These are phyloP conservation scores for Neolamprologus hecqui DNA, from an alignment of 2,113 vertebrate species.

Conservation along the genomic window DNA sequence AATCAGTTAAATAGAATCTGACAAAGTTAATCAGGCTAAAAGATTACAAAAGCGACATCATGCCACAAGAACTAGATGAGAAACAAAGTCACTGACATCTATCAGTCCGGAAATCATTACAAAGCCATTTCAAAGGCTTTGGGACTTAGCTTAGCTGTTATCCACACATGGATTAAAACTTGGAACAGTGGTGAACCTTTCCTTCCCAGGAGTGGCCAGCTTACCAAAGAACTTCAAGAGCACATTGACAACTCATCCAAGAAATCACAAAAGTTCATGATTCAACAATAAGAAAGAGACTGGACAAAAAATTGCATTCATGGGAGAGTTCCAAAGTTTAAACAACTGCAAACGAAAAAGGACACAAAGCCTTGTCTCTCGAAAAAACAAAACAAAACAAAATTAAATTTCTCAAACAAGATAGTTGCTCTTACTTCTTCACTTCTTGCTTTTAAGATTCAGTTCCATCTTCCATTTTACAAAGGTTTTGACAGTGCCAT, in stretches of 20 bases:
- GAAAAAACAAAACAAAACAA: not conserved
- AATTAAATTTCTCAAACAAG: not conserved
- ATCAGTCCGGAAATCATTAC: too few species aligned
- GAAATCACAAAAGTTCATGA: not conserved
- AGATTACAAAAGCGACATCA: too few species aligned
- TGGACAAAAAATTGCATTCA: not conserved
- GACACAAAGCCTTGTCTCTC: not conserved
- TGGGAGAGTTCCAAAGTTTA: not conserved
- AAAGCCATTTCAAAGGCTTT: too few species aligned
- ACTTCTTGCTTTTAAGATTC: not conserved
- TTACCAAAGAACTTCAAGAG: not conserved
- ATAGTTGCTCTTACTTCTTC: not conserved
- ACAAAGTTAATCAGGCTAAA: too few species aligned
- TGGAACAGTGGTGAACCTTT: not conserved
- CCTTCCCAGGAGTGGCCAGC: not conserved
- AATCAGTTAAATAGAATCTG: too few species aligned
- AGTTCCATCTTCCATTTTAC: not conserved
- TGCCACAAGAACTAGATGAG: too few species aligned
- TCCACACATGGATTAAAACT: not conserved
- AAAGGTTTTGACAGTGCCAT: not conserved
- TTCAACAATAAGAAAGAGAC: not conserved
- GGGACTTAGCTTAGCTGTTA: not conserved
- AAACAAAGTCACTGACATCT: too few species aligned
- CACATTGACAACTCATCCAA: not conserved
- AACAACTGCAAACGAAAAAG: not conserved